Conservation (phyloP, 2,888 invertebrate species). For the Micropterix aruncella region DNA sequence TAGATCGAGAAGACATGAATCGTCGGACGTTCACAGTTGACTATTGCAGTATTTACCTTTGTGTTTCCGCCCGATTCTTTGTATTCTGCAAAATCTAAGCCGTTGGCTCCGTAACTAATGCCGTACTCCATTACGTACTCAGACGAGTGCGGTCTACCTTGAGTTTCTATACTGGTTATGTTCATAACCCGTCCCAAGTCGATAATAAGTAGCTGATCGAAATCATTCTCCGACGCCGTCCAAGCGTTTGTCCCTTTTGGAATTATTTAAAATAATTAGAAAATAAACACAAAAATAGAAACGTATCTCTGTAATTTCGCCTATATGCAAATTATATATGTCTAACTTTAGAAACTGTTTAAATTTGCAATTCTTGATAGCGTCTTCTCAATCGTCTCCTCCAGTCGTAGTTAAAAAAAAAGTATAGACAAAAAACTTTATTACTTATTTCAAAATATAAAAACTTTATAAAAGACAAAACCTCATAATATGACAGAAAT, state of each 20-base stretch:
- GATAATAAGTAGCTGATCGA: constrained; percentile 81
- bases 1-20: too few species aligned
- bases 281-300: constrained; percentile 7
- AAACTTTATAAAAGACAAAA: too few species aligned
- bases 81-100: constrained; percentile 77
- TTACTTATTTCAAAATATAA: too few species aligned
- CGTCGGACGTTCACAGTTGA: too few species aligned
- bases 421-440: too few species aligned
- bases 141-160: constrained; percentile 78
- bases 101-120: constrained; percentile 85
- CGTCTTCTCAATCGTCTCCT: too few species aligned
- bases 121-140: constrained; percentile 91
- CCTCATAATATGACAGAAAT: too few species aligned
- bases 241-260: constrained; percentile 76
- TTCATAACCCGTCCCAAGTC: constrained; percentile 82
- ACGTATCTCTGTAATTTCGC: constrained; percentile 13
- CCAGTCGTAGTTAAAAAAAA: too few species aligned
- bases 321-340: too few species aligned
- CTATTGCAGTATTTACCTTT: too few species aligned
- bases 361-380: too few species aligned
- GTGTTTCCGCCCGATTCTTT: constrained; percentile 81
- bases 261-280: constrained; percentile 11
- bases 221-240: constrained; percentile 84
- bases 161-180: constrained; percentile 77
- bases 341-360: too few species aligned